These are phyloP conservation scores for Propsilocerus akamusi DNA, from an alignment of 1,140 invertebrate species.

Conservation along the genomic window DNA sequence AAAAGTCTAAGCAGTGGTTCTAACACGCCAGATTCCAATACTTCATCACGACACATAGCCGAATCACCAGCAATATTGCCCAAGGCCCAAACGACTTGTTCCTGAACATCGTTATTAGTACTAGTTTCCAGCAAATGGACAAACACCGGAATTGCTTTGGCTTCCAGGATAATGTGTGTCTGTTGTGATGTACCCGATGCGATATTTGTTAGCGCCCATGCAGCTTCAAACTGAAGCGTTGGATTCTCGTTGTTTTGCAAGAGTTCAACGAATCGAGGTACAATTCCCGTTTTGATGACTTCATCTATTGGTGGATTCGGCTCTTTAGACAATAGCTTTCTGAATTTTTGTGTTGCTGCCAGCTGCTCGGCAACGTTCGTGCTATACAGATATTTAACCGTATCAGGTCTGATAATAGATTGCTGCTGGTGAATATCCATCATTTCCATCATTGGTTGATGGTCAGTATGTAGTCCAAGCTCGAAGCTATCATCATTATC, in stretches of 20 bases:
- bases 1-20: slow-evolving; percentile 75
- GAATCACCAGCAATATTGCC: slow-evolving; percentile 81
- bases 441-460: not conserved
- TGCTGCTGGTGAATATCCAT: slow-evolving; percentile 11
- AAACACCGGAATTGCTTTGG: slow-evolving; percentile 84
- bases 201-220: slow-evolving; percentile 96
- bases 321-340: slow-evolving; percentile 85
- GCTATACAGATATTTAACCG: slow-evolving; percentile 72
- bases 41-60: slow-evolving; percentile 78
- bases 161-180: slow-evolving; percentile 83
- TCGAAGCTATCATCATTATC: not conserved
- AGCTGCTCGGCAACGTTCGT: slow-evolving; percentile 63
- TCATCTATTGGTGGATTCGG: slow-evolving; percentile 97
- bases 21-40: slow-evolving; percentile 70
- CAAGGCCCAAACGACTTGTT: slow-evolving; percentile 92
- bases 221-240: slow-evolving; percentile 91
- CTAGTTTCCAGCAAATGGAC: slow-evolving; percentile 56
- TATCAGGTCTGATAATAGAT: slow-evolving; percentile 48
- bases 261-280: slow-evolving; percentile 91
- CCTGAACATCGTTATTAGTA: slow-evolving; percentile 83
- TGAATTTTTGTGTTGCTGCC: slow-evolving; percentile 81
- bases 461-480: not conserved
- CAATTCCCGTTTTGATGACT: slow-evolving; percentile 92
- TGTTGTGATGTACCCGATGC: slow-evolving; percentile 91
- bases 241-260: slow-evolving; percentile 66